phyloP scores from a whole-genome alignment of 2,113 vertebrate species.

The Oceanodroma tethys region DNA sequence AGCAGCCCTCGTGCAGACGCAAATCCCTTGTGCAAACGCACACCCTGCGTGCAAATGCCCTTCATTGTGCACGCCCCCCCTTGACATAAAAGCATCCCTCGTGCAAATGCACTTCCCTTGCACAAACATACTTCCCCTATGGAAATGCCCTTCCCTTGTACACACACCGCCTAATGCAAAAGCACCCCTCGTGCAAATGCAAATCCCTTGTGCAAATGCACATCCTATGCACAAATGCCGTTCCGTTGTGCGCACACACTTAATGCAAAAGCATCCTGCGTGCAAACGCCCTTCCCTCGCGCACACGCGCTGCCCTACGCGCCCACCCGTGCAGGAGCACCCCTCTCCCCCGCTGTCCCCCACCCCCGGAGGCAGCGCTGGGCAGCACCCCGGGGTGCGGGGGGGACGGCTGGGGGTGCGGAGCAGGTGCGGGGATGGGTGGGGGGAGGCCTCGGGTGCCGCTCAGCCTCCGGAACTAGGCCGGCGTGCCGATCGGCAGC shows the following conservation, averaged over 20 bases:
- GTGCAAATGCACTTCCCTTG: too few relatives aligned
- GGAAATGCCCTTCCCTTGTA: background rate
- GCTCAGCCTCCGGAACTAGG: background rate
- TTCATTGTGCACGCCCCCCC: too few relatives aligned
- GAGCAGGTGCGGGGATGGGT: background rate
- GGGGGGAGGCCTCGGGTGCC: background rate
- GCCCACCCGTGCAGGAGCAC: too few relatives aligned
- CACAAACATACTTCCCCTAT: too few relatives aligned
- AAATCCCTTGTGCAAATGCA: background rate
- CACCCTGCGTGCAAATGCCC: too few relatives aligned
- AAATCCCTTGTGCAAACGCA: background rate
- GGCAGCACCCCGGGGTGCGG: background rate
- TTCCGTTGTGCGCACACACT: background rate
- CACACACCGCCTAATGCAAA: too few relatives aligned
- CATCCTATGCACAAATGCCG: background rate
- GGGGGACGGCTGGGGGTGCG: background rate
- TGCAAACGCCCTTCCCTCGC: too few relatives aligned
- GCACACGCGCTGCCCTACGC: fast-evolving
- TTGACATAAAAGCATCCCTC: too few relatives aligned
- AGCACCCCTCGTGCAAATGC: background rate
- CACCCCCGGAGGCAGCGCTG: fast-evolving
- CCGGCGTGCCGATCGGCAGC: fast-evolving
- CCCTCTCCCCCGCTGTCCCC: too few relatives aligned
- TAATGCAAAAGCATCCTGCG: too few relatives aligned
- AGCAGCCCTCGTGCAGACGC: background rate